phyloP scores from a whole-genome alignment of 2,113 vertebrate genomes.

The Centropus unirufus region DNA sequence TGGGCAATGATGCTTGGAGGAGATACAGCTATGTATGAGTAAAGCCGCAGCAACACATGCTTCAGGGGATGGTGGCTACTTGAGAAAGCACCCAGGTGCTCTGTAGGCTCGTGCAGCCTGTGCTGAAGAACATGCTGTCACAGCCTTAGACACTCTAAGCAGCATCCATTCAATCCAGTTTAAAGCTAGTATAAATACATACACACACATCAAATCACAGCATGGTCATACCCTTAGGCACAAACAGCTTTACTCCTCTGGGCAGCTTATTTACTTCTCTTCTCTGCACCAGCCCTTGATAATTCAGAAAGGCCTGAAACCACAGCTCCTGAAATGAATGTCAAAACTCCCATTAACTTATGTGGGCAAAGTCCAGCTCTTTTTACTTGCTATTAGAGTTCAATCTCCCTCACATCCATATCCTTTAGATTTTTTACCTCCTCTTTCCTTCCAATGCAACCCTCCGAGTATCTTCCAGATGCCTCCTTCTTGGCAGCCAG shows the following conservation, averaged over 20 bases:
- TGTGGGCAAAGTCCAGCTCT: neutral
- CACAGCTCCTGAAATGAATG: neutral
- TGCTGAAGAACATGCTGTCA: neutral
- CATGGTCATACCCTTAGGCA: rapidly evolving
- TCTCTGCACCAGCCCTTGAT: neutral
- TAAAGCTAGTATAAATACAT: neutral
- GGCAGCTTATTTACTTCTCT: neutral
- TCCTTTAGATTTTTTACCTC: neutral
- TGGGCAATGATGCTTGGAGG: neutral
- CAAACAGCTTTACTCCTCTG: neutral
- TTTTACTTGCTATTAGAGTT: neutral
- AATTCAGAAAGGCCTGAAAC: neutral
- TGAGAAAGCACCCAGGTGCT: neutral
- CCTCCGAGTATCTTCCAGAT: neutral
- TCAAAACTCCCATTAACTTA: neutral
- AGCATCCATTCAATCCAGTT: neutral
- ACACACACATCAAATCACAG: neutral
- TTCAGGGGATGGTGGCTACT: neutral
- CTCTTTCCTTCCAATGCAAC: neutral
- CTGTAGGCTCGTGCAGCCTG: neutral
- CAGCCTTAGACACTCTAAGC: neutral
- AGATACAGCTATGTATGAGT: neutral
- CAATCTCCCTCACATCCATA: neutral
- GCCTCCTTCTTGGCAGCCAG: neutral
- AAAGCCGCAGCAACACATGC: neutral